phyloP scores from a whole-genome alignment of 2,113 vertebrate genomes.

The Epinephelus fuscoguttatus region DNA sequence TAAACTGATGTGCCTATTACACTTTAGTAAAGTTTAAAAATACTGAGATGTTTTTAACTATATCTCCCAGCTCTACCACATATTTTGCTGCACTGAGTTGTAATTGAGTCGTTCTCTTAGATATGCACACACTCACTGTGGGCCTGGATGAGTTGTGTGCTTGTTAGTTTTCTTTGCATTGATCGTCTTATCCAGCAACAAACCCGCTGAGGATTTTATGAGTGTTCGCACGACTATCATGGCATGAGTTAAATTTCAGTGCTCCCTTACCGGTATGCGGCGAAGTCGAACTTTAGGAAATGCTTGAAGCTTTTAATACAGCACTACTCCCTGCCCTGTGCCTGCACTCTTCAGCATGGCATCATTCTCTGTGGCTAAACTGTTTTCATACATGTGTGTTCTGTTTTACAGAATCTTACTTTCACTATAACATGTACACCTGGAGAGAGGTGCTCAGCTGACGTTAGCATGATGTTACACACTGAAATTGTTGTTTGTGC shows the following conservation, averaged over 20 bases:
- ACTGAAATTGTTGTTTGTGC: slow-evolving; percentile 4
- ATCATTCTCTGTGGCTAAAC: not conserved
- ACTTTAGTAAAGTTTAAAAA: not conserved
- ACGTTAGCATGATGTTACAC: slow-evolving; percentile 1
- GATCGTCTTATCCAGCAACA: not conserved
- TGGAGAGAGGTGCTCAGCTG: slow-evolving; percentile 12
- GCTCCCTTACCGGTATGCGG: not conserved
- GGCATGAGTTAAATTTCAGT: not conserved
- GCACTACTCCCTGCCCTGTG: not conserved
- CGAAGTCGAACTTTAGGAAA: slow-evolving; percentile 13
- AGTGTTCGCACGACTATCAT: not conserved
- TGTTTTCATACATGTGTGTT: not conserved
- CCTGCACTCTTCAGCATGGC: not conserved
- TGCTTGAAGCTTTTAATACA: slow-evolving; percentile 12
- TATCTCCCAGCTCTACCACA: not conserved
- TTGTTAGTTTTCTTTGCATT: slow-evolving; percentile 16
- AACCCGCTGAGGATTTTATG: not conserved
- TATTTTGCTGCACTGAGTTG: not conserved
- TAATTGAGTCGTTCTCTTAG: not conserved
- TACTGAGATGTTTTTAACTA: not conserved
- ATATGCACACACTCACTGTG: not conserved
- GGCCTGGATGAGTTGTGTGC: not conserved
- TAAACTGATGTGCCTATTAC: not conserved
- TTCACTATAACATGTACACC: not conserved
- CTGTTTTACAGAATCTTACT: not conserved